These are phyloP conservation scores for Syritta pipiens DNA, from an alignment of 2,888 invertebrate species.

Conservation along the genomic window DNA sequence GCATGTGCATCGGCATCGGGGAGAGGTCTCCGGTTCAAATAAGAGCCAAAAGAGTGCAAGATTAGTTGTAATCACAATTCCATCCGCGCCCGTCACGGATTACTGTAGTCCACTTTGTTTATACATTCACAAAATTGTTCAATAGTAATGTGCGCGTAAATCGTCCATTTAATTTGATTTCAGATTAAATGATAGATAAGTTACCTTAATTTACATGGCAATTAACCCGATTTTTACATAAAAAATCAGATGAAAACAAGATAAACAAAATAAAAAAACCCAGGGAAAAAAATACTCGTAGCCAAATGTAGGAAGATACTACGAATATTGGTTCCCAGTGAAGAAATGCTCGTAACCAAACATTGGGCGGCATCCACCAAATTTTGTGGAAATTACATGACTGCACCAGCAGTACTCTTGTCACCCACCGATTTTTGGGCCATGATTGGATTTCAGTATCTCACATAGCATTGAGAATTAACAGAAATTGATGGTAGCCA, in stretches of 20 bases:
- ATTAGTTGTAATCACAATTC: constrained; percentile 49
- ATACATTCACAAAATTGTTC: no score
- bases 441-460: not conserved
- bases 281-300: no score
- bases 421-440: constrained; percentile 33
- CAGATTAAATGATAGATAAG: no score
- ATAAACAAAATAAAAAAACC: no score
- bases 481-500: constrained; percentile 34
- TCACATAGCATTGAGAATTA: constrained; percentile 36
- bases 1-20: constrained; percentile 39
- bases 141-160: no score
- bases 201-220: constrained; percentile 30
- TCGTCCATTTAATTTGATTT: no score
- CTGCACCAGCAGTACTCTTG: constrained; percentile 19
- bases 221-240: constrained; percentile 28
- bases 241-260: no score
- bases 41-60: constrained; percentile 31
- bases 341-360: no score
- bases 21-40: constrained; percentile 42
- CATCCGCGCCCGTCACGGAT: constrained; percentile 30
- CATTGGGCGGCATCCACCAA: constrained; percentile 49
- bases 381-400: constrained; percentile 34
- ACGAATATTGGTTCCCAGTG: no score
- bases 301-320: no score
- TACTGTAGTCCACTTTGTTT: not conserved